Percentiles rank a stretch among this genome's conserved stretches.
phyloP scores from a whole-genome alignment of 2,113 vertebrate species.

The Ictidomys tridecemlineatus region DNA sequence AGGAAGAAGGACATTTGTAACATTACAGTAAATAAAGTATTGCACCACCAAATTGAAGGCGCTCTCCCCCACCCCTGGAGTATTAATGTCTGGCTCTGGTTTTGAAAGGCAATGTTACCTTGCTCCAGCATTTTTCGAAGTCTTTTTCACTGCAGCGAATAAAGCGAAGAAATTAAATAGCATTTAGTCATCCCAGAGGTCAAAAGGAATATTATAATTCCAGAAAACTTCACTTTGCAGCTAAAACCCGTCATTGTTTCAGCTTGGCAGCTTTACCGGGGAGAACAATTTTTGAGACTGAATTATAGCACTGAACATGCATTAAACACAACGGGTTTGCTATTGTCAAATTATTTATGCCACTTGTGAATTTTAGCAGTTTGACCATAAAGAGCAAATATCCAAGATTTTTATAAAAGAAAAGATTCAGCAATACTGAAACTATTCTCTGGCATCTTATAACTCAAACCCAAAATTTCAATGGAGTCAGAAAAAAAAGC shows the following conservation, averaged over 20 bases:
- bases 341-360: conserved; percentile 69
- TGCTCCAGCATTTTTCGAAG: conserved; percentile 41
- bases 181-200: conserved; percentile 69
- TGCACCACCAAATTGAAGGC: conserved; percentile 38
- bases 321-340: conserved; percentile 39
- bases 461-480: not conserved
- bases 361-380: conserved; percentile 65
- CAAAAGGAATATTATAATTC: conserved; percentile 64
- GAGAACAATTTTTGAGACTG: conserved; percentile 60
- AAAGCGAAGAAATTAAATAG: conserved; percentile 70
- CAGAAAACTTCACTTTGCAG: conserved; percentile 61
- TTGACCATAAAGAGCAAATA: conserved; percentile 57
- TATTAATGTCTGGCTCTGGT: conserved; percentile 31
- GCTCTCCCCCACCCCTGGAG: not conserved
- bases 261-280: conserved; percentile 50
- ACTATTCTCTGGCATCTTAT: not conserved
- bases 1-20: conserved; percentile 36
- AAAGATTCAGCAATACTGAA: conserved; percentile 31
- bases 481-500: not conserved
- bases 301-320: conserved; percentile 53
- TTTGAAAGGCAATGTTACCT: conserved; percentile 68
- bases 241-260: conserved; percentile 74
- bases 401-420: not conserved
- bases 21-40: conserved; percentile 57
- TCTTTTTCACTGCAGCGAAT: conserved; percentile 45